Evolutionary conservation across 2,888 invertebrate genomes (phyloP), one percentile per base, ranked within the genome.

Genomic region (Chymomyza caudatula): DNA sequence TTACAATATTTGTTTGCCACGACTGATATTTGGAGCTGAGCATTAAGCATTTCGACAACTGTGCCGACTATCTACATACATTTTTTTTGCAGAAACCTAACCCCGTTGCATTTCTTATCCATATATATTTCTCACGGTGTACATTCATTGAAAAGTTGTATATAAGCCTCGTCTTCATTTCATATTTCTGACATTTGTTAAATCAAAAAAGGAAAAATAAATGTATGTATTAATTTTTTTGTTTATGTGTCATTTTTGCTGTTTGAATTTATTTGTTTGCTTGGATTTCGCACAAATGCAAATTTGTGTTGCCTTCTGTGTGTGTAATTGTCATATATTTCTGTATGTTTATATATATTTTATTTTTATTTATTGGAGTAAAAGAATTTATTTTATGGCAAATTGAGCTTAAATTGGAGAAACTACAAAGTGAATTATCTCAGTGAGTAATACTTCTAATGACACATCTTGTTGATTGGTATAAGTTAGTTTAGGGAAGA

Each of bases 221-320:
- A 37, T 11, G 29, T 77, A 69, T 79, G 78, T 75, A 76, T 79
- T 78, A 70, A 67, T 65, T 71, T 42, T 67, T 59, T 66, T 76
- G 73, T 77, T 80, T 77, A 78, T 82, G 77, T 80, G 68, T 75
- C 73, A 73, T 74, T 77, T 76, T 71, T 74, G 79, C 70, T 71
- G 64, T 81, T 82, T 81, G 82, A 82, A 84, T 82, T 82, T 82
- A 82, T 82, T 79, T 84, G 82, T 84, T 82, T 82, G 79, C 79
- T 84, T 82, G 78, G 71, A 69, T 79, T 77, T 73, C 67, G 71
- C 73, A 65, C 65, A 71, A 79, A 77, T 86, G 81, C 77, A 83
- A 76, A 83, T 87, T 85, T 78, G 72, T 74, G 77, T 85, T 87
- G 82, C 72, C 69, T n/a, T 78, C 61, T 71, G 22, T 19, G 11